Base-by-base conservation (phyloP, 2,113 vertebrate species). In the Sitta europaea region DNA sequence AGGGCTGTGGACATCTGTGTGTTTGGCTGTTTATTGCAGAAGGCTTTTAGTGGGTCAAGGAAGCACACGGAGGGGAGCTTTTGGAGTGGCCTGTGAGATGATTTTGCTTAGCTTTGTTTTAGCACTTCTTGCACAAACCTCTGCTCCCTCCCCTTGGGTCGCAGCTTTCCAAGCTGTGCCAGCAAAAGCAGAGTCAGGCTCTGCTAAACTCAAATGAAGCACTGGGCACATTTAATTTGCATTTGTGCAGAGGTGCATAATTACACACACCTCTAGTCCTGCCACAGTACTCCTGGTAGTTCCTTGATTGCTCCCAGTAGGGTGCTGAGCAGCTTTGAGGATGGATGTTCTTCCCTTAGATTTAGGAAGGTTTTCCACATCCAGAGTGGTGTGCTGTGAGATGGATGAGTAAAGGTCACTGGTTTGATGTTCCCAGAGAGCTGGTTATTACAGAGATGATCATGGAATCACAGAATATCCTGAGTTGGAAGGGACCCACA, bases 31-130 rank as follows among this genome's bases (percentile, higher is more conserved):
- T 95, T 58, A 36, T 65, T 86, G 79, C 72, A 18, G 35, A 11
- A 71, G 73, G 61, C 84, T 93, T 87, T 96, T 82, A 65, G 78
- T 59, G 77, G 82, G 85, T 93, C 94, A 86, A 10, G 90, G 58
- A 82, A 86, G 43, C 31, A 5, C 61, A 33, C 5, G 1, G 48
- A 33, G 47, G 36, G 78, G 59, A 51, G 61, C 67, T 83, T 53
- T 77, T 71, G 27, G 62, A 86, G 50, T 8, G 73, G 59, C 16
- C 82, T 45, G 12, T 7, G 66, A 43, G 36, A 36, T 40, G 43
- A 35, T 91, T 92, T 76, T 86, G 68, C 83, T 70, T n/a, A 38
- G 66, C 38, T 94, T 76, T 79, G 57, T 68, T 83, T 77, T 48
- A 67, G 63, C 62, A 5, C 58, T 83, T 18, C 81, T 92, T 76